These are phyloP conservation scores for Gavia stellata DNA, from an alignment of 2,113 vertebrate genomes.

Conservation along the genomic window DNA sequence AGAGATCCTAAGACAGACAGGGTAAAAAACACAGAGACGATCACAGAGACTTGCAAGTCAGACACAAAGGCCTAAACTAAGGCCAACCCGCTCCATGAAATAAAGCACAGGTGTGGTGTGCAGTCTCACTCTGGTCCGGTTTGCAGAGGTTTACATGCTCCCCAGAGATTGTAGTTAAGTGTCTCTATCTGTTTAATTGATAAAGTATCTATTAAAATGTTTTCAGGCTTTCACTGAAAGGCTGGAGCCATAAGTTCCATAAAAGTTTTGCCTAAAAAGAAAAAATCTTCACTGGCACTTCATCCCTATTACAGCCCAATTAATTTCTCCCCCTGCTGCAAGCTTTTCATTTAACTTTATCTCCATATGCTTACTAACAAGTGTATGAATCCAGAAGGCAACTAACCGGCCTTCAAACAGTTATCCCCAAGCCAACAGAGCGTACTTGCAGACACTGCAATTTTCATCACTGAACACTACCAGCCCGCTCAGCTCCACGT, in stretches of 20 bases:
- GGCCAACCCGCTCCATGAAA: not conserved
- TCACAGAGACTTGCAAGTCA: too few species aligned
- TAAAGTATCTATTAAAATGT: not conserved
- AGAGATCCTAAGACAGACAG: not conserved
- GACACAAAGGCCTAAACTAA: not conserved
- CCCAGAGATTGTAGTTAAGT: not conserved
- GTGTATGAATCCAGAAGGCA: not conserved
- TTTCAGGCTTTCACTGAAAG: not conserved
- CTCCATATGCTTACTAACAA: not conserved
- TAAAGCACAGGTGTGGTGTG: not conserved
- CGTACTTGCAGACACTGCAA: not conserved
- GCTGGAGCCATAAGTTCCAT: not conserved
- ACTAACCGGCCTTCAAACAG: not conserved
- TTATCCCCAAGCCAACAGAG: not conserved
- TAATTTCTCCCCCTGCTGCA: not conserved
- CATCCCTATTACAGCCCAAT: not conserved
- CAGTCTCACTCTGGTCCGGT: not conserved
- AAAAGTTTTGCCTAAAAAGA: not conserved
- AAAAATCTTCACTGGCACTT: not conserved
- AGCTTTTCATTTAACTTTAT: not conserved
- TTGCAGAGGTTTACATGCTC: not conserved
- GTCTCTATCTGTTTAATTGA: accelerated
- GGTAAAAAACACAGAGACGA: not conserved
- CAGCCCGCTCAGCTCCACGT: not conserved
- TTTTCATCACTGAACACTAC: not conserved